phyloP scores from a whole-genome alignment of 2,888 invertebrate species.

The Tinea semifulvella region DNA sequence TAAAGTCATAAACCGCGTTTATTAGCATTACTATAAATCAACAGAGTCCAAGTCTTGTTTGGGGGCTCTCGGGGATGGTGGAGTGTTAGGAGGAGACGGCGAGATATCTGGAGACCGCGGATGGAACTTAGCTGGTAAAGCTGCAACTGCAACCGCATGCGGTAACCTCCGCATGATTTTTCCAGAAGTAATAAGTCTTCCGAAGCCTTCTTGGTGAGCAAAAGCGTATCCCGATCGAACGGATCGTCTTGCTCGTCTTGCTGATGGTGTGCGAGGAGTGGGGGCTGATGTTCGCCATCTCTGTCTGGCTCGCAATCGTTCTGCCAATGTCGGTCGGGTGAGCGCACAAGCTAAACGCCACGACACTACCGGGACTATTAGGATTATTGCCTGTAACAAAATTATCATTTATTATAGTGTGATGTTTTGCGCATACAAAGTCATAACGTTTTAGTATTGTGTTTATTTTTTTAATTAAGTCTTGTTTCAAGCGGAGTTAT shows the following conservation, averaged over 20 bases:
- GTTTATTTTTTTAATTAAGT: no score
- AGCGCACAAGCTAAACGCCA: slow-evolving; percentile 95
- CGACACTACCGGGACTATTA: slow-evolving; percentile 92
- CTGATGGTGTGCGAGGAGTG: slow-evolving; percentile 85
- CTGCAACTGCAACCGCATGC: slow-evolving; percentile 74
- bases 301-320: slow-evolving; percentile 86
- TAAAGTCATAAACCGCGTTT: no score
- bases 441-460: no score
- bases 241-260: slow-evolving; percentile 88
- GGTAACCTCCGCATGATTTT: slow-evolving; percentile 90
- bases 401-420: no score
- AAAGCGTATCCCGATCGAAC: slow-evolving; percentile 96
- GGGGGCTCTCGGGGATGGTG: slow-evolving; percentile 66
- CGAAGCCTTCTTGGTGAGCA: slow-evolving; percentile 89
- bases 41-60: slow-evolving; percentile 79
- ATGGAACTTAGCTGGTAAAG: slow-evolving; percentile 66
- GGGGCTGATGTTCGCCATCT: slow-evolving; percentile 75
- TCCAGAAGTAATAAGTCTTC: slow-evolving; percentile 95
- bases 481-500: no score
- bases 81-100: slow-evolving; percentile 25
- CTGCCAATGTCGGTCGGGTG: slow-evolving; percentile 90
- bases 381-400: slow-evolving; percentile 75
- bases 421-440: no score
- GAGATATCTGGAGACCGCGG: slow-evolving; percentile 25
- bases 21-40: slow-evolving; percentile 73